These are phyloP conservation scores for Sakesphorus luctuosus DNA, from an alignment of 2,113 vertebrate genomes.

Conservation along the genomic window DNA sequence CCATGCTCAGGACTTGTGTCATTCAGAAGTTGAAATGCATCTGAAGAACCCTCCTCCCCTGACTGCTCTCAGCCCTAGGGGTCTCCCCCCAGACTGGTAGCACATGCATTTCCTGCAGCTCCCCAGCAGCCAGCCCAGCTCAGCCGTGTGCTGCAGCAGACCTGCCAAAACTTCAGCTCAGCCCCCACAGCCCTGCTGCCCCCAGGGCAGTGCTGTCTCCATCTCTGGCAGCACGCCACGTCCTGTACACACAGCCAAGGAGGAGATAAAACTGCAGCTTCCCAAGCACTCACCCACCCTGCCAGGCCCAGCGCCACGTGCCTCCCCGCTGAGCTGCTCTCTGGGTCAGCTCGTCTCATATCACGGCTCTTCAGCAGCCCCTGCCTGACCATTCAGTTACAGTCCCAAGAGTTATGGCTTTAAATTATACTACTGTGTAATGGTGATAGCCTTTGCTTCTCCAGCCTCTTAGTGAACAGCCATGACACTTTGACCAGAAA, in stretches of 20 bases:
- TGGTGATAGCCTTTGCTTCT: not conserved
- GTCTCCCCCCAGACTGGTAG: not conserved
- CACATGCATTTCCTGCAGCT: not conserved
- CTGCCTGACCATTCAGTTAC: slow-evolving; percentile 24
- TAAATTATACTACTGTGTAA: not conserved
- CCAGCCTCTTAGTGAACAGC: not conserved
- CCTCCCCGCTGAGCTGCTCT: not conserved
- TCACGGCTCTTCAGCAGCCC: slow-evolving; percentile 56
- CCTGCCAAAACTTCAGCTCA: not conserved
- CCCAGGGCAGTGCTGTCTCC: not conserved
- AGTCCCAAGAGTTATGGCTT: not conserved
- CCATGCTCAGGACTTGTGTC: not conserved
- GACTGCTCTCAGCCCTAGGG: not conserved
- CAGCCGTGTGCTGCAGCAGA: not conserved
- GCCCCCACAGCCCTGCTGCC: not conserved
- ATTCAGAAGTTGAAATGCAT: not conserved
- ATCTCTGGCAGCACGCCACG: not conserved
- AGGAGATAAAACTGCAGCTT: slow-evolving; percentile 32
- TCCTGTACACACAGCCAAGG: not conserved
- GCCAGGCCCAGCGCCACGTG: not conserved
- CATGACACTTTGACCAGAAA: not conserved
- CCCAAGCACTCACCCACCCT: slow-evolving; percentile 1
- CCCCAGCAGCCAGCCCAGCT: not conserved
- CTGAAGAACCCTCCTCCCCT: not conserved
- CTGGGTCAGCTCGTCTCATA: not conserved